phyloP scores from a whole-genome alignment of 1,140 invertebrate genomes.

The Forficula auricularia region DNA sequence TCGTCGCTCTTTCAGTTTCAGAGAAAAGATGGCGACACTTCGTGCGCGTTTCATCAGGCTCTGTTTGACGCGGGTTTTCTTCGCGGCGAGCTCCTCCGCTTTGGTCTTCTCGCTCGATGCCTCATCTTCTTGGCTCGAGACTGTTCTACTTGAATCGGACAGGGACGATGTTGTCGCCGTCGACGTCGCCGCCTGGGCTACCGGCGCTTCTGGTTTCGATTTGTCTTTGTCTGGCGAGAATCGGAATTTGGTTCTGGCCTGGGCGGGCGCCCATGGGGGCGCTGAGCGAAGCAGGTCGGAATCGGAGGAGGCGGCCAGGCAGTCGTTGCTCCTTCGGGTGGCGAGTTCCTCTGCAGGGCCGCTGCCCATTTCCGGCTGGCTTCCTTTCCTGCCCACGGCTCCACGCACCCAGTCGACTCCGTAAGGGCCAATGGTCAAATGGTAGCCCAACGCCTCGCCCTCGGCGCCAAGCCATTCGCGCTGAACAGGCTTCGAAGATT shows the following conservation, averaged over 20 bases:
- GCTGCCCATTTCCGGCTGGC: constrained; percentile 29
- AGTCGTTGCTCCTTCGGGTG: constrained; percentile 46
- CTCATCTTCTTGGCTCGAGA: constrained; percentile 1
- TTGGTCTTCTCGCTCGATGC: not conserved
- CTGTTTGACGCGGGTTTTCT: constrained; percentile 34
- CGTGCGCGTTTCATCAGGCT: constrained; percentile 59
- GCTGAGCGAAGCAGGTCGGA: constrained; percentile 34
- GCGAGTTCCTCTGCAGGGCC: constrained; percentile 25
- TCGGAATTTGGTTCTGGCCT: constrained; percentile 23
- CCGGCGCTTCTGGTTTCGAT: constrained; percentile 17
- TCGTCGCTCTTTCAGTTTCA: constrained; percentile 54
- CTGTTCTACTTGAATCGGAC: constrained; percentile 27
- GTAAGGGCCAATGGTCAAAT: constrained; percentile 40
- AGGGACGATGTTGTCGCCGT: constrained; percentile 28
- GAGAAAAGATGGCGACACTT: constrained; percentile 63
- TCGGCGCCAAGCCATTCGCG: constrained; percentile 13
- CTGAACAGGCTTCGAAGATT: not conserved
- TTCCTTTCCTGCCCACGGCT: constrained; percentile 23
- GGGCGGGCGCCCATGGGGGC: constrained; percentile 26
- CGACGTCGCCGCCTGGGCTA: constrained; percentile 18
- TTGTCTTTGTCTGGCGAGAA: constrained; percentile 25
- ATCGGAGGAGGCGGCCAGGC: constrained; percentile 37
- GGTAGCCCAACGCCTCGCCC: constrained; percentile 23
- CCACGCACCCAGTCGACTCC: constrained; percentile 27
- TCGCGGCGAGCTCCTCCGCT: constrained; percentile 7